Evolutionary conservation across 2,797 vertebrate species (phyloP).

Genomic region (Pangasius larnaudii): DNA sequence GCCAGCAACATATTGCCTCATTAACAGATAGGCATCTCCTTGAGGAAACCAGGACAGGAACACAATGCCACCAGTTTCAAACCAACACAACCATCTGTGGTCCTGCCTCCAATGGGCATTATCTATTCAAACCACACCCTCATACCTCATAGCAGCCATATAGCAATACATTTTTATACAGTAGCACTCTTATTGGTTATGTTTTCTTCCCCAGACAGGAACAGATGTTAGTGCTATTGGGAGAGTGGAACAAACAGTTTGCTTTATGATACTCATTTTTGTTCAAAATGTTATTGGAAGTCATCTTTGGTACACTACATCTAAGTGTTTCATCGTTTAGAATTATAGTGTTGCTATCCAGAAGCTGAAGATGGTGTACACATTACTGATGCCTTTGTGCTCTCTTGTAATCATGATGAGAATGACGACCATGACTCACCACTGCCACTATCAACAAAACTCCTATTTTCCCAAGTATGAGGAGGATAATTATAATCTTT

Average conservation of each 20-base stretch:
- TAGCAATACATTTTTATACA: conserved; percentile 22
- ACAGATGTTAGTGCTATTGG: conserved; percentile 18
- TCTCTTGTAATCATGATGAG: neutral
- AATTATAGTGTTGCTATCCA: neutral
- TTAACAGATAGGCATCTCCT: conserved; percentile 49
- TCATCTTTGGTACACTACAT: neutral
- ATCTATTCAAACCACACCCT: conserved; percentile 18
- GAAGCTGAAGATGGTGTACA: neutral
- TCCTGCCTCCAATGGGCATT: conserved; percentile 29
- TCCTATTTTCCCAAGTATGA: conserved; percentile 16
- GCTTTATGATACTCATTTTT: conserved; percentile 28
- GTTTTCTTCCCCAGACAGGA: conserved; percentile 24
- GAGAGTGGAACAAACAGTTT: conserved; percentile 42
- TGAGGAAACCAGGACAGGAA: conserved; percentile 34
- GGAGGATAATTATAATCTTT: conserved; percentile 27
- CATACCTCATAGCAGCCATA: neutral
- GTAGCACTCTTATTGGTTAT: neutral
- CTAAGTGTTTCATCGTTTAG: neutral
- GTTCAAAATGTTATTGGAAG: conserved; percentile 6
- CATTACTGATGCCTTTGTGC: neutral
- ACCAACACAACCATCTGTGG: conserved; percentile 30
- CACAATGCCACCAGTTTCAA: conserved; percentile 37
- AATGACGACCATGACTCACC: conserved; percentile 16
- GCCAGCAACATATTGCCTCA: conserved; percentile 40
- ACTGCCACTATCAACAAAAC: conserved; percentile 2